Conservation (phyloP, 2,888 invertebrate species). For the Pedicia rivosa region DNA sequence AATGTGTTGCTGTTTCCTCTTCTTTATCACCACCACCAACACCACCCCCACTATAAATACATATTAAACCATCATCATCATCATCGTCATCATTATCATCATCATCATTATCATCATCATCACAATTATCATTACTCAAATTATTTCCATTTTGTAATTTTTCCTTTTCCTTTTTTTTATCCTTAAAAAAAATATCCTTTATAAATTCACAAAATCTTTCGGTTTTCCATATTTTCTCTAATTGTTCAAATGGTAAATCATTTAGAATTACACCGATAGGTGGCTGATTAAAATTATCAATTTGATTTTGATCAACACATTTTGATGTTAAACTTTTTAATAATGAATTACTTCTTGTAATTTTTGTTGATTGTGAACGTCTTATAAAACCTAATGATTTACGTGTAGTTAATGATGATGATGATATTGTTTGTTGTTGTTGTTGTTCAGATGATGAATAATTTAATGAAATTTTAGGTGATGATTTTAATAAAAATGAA, state of each 20-base stretch:
- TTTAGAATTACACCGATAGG: constrained; percentile 27
- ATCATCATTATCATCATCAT: constrained; percentile 33
- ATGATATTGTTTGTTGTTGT: constrained; percentile 7
- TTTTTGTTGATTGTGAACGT: constrained; percentile 54
- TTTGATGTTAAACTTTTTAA: constrained; percentile 39
- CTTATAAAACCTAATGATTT: constrained; percentile 46
- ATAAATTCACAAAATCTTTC: constrained; percentile 24
- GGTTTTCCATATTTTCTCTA: constrained; percentile 26
- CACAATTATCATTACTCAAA: constrained; percentile 21
- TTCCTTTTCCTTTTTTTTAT: neutral
- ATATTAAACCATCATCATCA: constrained; percentile 33
- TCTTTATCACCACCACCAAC: constrained; percentile 32
- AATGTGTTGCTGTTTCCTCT: constrained; percentile 55
- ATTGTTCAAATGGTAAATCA: constrained; percentile 27
- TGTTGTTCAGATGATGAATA: constrained; percentile 11
- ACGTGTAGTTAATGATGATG: constrained; percentile 30
- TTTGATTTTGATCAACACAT: constrained; percentile 33
- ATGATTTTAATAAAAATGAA: constrained; percentile 28
- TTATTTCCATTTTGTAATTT: neutral
- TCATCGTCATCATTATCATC: constrained; percentile 26
- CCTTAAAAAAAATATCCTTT: constrained; percentile 11
- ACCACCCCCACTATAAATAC: constrained; percentile 32
- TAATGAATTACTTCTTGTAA: constrained; percentile 49
- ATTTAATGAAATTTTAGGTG: constrained; percentile 19
- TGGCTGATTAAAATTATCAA: constrained; percentile 19